phyloP scores from a whole-genome alignment of 1,140 invertebrate genomes.

The Drosophila kanapiae region DNA sequence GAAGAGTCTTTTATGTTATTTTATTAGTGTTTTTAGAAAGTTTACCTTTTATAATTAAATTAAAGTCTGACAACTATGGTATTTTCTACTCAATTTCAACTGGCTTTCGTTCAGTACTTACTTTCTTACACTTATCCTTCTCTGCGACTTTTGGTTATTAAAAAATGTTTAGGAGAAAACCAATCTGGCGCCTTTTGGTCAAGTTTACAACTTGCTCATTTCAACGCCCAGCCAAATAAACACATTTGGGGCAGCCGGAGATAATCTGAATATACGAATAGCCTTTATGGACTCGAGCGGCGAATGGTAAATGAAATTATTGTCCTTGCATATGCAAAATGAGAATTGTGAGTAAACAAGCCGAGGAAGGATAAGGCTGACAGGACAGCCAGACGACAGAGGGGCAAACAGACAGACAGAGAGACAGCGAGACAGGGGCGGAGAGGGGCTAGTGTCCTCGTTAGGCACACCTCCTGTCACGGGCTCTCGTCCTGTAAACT shows the following conservation, averaged over 20 bases:
- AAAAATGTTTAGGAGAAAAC: neutral
- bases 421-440: conserved; percentile 4
- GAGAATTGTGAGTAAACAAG: conserved; percentile 52
- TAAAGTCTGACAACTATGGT: no score
- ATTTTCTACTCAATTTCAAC: no score
- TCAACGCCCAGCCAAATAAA: conserved; percentile 12
- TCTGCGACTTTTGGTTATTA: neutral
- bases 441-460: conserved; percentile 31
- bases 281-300: conserved; percentile 23
- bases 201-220: neutral
- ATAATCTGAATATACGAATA: conserved; percentile 31
- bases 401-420: conserved; percentile 20
- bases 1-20: neutral
- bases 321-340: conserved; percentile 52
- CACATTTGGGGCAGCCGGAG: conserved; percentile 13
- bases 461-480: conserved; percentile 66
- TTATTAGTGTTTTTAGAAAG: neutral
- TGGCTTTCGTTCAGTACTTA: neutral
- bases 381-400: conserved; percentile 29
- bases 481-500: conserved; percentile 40
- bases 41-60: neutral
- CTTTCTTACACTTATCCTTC: neutral
- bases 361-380: conserved; percentile 28
- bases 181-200: conserved; percentile 2
- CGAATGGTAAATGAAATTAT: conserved; percentile 44